Evolutionary conservation across 2,113 vertebrate genomes (phyloP).

Genomic region (Circaetus cinerascens): DNA sequence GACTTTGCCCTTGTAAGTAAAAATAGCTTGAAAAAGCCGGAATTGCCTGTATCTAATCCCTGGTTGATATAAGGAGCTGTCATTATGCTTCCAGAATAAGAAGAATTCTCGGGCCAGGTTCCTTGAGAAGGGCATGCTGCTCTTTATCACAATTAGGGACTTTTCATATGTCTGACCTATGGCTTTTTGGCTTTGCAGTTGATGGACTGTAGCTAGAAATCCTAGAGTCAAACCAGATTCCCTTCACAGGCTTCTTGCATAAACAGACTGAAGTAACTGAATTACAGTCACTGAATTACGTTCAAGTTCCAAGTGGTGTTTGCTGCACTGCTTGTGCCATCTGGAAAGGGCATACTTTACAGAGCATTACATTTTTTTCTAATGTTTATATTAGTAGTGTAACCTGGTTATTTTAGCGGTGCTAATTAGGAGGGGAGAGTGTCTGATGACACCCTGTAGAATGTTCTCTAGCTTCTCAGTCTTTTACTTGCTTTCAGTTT

Average conservation of each 20-base stretch:
- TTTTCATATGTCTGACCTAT: background rate
- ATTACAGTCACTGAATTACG: accelerated
- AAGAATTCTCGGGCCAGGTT: background rate
- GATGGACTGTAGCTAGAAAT: background rate
- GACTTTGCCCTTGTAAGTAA: background rate
- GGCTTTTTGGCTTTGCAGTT: background rate
- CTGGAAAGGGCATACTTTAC: background rate
- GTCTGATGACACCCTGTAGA: background rate
- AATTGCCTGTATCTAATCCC: background rate
- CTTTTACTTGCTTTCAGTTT: conserved; percentile 69
- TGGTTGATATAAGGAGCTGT: background rate
- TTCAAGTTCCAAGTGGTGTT: background rate
- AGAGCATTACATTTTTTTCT: background rate
- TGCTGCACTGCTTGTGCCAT: background rate
- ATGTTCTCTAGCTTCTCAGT: background rate
- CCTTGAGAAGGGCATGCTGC: background rate
- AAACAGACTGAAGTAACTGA: background rate
- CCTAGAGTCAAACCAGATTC: background rate
- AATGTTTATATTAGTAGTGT: background rate
- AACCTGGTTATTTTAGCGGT: background rate
- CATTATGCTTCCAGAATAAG: background rate
- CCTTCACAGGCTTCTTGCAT: background rate
- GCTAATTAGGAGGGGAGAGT: background rate
- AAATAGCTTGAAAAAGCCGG: background rate
- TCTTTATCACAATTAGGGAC: background rate